phyloP scores from a whole-genome alignment of 2,888 invertebrate genomes.

The Caradrina kadenii region DNA sequence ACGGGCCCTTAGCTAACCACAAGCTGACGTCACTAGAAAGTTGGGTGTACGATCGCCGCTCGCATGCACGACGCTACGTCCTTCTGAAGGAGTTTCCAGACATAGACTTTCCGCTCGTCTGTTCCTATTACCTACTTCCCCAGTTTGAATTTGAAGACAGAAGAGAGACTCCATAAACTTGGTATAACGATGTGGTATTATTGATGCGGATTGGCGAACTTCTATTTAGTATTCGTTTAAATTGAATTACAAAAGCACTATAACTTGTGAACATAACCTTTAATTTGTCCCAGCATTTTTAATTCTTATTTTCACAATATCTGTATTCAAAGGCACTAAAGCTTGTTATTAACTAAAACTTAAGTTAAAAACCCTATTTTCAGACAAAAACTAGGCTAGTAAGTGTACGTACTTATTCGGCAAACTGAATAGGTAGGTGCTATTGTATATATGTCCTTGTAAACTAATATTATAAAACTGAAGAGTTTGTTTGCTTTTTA shows the following conservation, averaged over 20 bases:
- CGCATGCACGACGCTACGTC: conserved; percentile 4
- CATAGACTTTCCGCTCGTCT: conserved; percentile 2
- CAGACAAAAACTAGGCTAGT: neutral
- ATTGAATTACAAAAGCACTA: no score
- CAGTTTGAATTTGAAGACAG: neutral
- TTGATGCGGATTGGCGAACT: no score
- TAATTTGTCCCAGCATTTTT: no score
- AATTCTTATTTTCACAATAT: no score
- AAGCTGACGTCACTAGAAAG: conserved; percentile 21
- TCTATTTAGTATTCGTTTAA: no score
- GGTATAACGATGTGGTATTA: no score
- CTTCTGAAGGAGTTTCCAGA: conserved; percentile 12
- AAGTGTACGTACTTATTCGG: neutral
- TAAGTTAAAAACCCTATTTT: neutral
- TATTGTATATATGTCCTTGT: no score
- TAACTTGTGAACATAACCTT: no score
- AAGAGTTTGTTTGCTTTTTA: no score
- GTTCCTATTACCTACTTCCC: neutral
- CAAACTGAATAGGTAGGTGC: no score
- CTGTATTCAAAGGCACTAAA: neutral
- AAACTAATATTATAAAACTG: no score
- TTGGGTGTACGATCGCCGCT: conserved; percentile 9
- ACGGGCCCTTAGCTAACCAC: conserved; percentile 10
- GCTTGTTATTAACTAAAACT: neutral
- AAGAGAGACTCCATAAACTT: neutral